Conservation (phyloP, 2,113 vertebrate species). For the Elephantulus edwardii region DNA sequence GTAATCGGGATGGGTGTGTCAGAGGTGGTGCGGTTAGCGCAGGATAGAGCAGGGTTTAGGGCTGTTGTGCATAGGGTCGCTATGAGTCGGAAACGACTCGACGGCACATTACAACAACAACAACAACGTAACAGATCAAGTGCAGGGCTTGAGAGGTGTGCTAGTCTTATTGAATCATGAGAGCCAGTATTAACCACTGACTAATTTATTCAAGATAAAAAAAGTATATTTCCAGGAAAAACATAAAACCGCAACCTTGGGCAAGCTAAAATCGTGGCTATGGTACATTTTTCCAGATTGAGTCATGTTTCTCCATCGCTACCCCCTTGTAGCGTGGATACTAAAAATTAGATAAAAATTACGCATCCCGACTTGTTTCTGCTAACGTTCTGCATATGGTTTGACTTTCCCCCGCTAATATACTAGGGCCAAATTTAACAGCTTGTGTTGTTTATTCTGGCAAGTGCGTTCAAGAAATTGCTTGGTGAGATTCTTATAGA, state of each 20-base stretch:
- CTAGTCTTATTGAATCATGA: background rate
- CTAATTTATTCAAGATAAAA: background rate
- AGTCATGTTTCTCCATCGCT: background rate
- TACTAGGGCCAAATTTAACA: too few relatives aligned
- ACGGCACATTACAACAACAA: too few relatives aligned
- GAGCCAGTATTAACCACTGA: background rate
- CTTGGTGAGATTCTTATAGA: background rate
- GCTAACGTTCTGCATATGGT: background rate
- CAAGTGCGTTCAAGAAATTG: background rate
- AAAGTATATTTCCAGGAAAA: conserved; percentile 14
- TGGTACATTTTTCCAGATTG: background rate
- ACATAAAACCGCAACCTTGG: background rate
- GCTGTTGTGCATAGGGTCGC: too few relatives aligned
- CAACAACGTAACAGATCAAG: background rate
- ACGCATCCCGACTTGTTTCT: background rate
- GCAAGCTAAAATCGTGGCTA: background rate
- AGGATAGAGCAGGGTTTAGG: too few relatives aligned
- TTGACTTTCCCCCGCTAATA: background rate
- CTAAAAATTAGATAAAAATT: background rate
- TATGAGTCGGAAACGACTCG: too few relatives aligned
- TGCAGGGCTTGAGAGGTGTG: background rate
- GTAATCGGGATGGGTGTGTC: too few relatives aligned
- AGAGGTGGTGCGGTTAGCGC: too few relatives aligned
- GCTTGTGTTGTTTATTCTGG: background rate
- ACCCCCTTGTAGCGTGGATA: background rate